A percentile compares a stretch with the other conserved stretches of the same genome.
phyloP scores from a whole-genome alignment of 92 coral and sea anemone species.

The Pocillopora grandis region DNA sequence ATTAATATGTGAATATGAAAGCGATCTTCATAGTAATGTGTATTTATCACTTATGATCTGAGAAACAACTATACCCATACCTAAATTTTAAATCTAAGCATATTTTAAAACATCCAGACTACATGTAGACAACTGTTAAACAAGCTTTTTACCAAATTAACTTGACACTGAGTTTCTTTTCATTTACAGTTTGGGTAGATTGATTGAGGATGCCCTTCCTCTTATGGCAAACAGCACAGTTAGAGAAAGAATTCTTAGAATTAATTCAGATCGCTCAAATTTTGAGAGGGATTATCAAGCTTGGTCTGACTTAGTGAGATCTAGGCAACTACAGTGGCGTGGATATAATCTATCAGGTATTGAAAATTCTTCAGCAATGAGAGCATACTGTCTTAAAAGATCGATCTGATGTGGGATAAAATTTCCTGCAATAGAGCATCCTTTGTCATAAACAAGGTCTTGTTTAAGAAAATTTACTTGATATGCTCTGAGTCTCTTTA shows the following conservation, averaged over 20 bases:
- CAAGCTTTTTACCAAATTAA: neutral
- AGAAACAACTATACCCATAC: too few species aligned
- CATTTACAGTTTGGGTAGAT: slow-evolving; percentile 49
- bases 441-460: too few species aligned
- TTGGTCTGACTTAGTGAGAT: slow-evolving; percentile 35
- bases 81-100: too few species aligned
- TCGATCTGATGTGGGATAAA: too few species aligned
- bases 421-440: too few species aligned
- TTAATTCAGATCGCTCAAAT: slow-evolving; percentile 49
- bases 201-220: slow-evolving; percentile 80
- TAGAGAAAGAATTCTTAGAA: slow-evolving; percentile 62
- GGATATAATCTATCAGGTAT: slow-evolving; percentile 35
- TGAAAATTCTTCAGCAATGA: neutral
- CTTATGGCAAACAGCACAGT: slow-evolving; percentile 62
- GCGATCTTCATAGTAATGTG: too few species aligned
- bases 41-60: too few species aligned
- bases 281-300: slow-evolving; percentile 39
- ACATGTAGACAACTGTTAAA: too few species aligned
- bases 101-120: too few species aligned
- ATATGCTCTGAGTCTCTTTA: neutral
- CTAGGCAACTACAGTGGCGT: slow-evolving; percentile 17
- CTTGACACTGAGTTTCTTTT: neutral
- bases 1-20: too few species aligned
- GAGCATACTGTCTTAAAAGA: too few species aligned
- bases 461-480: neutral